Percentiles rank a stretch among this genome's conserved stretches.
Conservation (phyloP, 2,113 vertebrate species). For the Chloropsis cyanopogon region DNA sequence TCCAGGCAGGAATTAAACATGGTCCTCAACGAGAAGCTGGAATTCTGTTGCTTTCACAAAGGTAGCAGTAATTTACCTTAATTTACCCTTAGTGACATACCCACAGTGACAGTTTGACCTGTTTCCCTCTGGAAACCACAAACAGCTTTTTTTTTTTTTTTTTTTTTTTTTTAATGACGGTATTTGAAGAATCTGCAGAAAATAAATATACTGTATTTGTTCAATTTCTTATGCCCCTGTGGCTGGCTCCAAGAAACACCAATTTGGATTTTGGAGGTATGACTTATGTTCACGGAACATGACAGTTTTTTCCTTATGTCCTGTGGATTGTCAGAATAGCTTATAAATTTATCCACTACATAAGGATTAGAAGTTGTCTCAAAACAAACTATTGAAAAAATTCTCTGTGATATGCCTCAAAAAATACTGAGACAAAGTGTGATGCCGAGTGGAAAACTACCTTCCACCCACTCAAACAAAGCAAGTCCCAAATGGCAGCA, state of each 20-base stretch:
- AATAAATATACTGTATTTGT: background rate
- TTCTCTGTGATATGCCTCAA: background rate
- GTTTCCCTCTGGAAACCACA: background rate
- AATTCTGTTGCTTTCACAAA: background rate
- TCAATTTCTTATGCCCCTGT: background rate
- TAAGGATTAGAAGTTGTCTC: background rate
- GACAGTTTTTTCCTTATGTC: background rate
- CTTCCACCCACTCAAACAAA: background rate
- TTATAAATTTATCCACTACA: background rate
- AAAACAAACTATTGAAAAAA: background rate
- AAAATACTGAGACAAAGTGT: background rate
- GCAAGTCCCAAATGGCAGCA: background rate
- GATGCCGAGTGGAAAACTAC: background rate
- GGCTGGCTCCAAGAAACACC: background rate
- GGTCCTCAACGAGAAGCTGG: background rate
- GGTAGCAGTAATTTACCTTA: background rate
- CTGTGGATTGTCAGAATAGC: background rate
- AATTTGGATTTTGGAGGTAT: background rate
- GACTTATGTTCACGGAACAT: background rate
- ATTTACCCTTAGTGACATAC: background rate
- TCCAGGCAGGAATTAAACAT: background rate
- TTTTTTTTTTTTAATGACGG: background rate
- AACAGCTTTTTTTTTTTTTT: background rate
- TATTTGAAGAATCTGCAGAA: background rate
- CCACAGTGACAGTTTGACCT: background rate